Base-by-base conservation (phyloP, 2,797 vertebrate genomes). In the Agapornis canus region DNA sequence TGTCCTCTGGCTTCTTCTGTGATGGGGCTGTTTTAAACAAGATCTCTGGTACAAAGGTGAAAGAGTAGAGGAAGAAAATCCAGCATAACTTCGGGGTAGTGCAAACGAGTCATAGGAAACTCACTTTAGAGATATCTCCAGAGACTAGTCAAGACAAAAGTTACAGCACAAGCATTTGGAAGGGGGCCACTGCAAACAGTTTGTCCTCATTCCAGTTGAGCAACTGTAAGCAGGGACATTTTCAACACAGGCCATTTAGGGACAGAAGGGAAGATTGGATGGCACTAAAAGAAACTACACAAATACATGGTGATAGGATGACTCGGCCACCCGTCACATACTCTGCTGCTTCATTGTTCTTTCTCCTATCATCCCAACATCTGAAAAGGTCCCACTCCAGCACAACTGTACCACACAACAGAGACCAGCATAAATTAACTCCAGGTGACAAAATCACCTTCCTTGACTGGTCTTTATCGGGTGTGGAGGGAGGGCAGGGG, bases 171-270 rank as follows among this genome's bases (percentile, higher is more conserved):
- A 97, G 95, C 97, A 97, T 96, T 97, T 98, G 98, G 98, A 97
- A 95, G 17, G n/a, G 57, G 96, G 97, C 98, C 98, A 98, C 88
- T 42, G 87, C 97, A 98, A 97, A 97, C 97, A 97, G 95, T 96
- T 96, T 97, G 97, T 98, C 97, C 97, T 98, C 97, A 97, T 97
- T 97, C 97, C 97, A 95, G 72, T 97, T 98, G 97, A 98, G 98
- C 97, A 97, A 98, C 97, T 97, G 97, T 97, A 96, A 95, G 90
- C 96, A 77, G 94, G 97, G 92, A 93, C 95, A 96, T 97, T 96
- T 78, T 95, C 97, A 94, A 95, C 90, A 95, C 93, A 82, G 97
- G 98, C 97, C 97, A 94, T 97, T 97, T 97, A 96, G 97, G 98
- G 98, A 98, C 98, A 98, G 96, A 81, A 78, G 87, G 96, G 95